Percentiles rank a stretch among this genome's conserved stretches.
Conservation (phyloP, 2,113 vertebrate genomes). For the Sphyrna mokarran region DNA sequence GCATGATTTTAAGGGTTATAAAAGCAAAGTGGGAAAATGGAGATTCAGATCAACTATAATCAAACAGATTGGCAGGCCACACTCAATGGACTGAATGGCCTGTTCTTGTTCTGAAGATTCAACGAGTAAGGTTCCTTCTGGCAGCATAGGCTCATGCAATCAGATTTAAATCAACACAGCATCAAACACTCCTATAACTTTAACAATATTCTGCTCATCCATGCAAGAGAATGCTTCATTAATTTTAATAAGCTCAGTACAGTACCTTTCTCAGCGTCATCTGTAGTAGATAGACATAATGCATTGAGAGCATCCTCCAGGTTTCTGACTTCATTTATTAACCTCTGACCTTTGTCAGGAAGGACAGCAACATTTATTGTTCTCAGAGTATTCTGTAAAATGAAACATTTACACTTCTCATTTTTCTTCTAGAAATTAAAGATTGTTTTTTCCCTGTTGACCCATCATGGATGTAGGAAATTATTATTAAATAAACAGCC, state of each 20-base stretch:
- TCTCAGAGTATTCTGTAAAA: slow-evolving; percentile 61
- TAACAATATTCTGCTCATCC: background rate
- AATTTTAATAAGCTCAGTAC: background rate
- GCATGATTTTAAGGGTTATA: background rate
- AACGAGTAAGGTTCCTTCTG: background rate
- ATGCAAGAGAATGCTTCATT: background rate
- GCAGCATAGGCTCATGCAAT: background rate
- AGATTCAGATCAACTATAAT: background rate
- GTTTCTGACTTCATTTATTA: slow-evolving; percentile 64
- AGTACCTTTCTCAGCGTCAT: slow-evolving; percentile 39
- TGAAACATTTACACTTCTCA: slow-evolving; percentile 8
- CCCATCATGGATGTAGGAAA: background rate
- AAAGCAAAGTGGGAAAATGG: background rate
- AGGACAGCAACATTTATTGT: slow-evolving; percentile 62
- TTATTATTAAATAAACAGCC: background rate
- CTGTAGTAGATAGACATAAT: slow-evolving; percentile 48
- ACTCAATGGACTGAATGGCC: background rate
- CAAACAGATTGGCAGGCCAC: background rate
- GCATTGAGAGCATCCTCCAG: slow-evolving; percentile 59
- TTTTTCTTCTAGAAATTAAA: background rate
- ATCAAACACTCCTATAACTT: background rate
- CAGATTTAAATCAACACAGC: background rate
- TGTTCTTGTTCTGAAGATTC: background rate
- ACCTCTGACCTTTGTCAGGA: slow-evolving; percentile 70
- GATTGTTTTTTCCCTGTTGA: background rate